These are phyloP conservation scores for Ganaspis brasiliensis DNA, from an alignment of 2,888 invertebrate genomes.

Conservation along the genomic window DNA sequence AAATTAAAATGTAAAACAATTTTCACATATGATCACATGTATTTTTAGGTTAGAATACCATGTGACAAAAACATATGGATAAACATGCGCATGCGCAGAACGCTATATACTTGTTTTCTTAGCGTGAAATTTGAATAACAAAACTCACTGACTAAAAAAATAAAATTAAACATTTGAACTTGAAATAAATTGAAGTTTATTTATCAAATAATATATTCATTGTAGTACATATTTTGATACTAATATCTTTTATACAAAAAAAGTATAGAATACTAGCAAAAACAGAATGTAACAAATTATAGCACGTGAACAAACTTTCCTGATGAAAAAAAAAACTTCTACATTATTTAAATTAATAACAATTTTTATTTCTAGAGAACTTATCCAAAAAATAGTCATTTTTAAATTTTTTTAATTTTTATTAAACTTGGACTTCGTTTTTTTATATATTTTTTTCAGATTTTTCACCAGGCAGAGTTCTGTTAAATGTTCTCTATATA, in stretches of 20 bases:
- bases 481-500: constrained; percentile 13
- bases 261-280: constrained; percentile 19
- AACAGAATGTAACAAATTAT: constrained; percentile 26
- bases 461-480: constrained; percentile 27
- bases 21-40: not conserved
- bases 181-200: constrained; percentile 16
- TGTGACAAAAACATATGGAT: not conserved
- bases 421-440: not conserved
- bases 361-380: constrained; percentile 1
- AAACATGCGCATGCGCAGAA: too few species aligned
- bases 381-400: constrained; percentile 2
- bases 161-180: not conserved
- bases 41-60: not conserved
- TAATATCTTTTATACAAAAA: constrained; percentile 26
- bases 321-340: constrained; percentile 6
- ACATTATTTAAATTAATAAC: not conserved
- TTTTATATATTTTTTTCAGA: constrained; percentile 5
- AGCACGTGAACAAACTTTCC: constrained; percentile 20
- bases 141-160: too few species aligned
- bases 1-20: not conserved
- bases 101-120: too few species aligned
- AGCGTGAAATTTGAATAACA: too few species aligned
- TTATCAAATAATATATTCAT: constrained; percentile 39
- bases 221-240: constrained; percentile 11
- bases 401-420: not conserved